Conservation (phyloP, 2,888 invertebrate species). For the Fragum fragum region DNA sequence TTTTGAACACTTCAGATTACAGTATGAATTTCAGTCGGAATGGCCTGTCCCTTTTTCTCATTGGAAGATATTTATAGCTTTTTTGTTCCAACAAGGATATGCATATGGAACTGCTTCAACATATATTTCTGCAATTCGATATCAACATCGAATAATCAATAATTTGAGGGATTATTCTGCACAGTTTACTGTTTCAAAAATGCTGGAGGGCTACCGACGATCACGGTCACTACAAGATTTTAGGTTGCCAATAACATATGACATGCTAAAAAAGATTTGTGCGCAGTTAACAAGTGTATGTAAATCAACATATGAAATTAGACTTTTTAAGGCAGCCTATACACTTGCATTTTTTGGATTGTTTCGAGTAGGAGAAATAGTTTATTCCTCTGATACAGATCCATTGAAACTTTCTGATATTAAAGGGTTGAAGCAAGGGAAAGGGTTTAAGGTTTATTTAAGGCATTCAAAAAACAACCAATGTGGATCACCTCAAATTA, state of each 20-base stretch:
- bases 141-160: not conserved
- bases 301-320: conserved; percentile 19
- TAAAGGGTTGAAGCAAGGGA: not conserved
- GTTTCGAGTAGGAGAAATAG: conserved; percentile 1
- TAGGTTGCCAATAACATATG: conserved; percentile 15
- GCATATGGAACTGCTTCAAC: conserved; percentile 19
- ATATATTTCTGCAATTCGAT: conserved; percentile 27
- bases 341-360: conserved; percentile 19
- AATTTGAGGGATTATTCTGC: conserved; percentile 2
- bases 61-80: conserved; percentile 13
- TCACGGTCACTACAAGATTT: conserved; percentile 9
- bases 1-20: conserved; percentile 15
- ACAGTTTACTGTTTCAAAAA: conserved; percentile 9
- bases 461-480: conserved; percentile 20
- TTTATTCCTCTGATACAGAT: not conserved
- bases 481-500: conserved; percentile 7
- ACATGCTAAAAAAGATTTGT: not conserved
- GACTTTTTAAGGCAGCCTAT: conserved; percentile 7
- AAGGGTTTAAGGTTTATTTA: not conserved
- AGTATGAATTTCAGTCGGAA: not conserved
- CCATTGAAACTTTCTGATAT: conserved; percentile 4
- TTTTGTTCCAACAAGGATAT: conserved; percentile 26
- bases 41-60: conserved; percentile 34
- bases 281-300: not conserved
- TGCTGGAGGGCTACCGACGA: conserved; percentile 18